phyloP scores from a whole-genome alignment of 2,113 vertebrate genomes.

The Cacatua alba region DNA sequence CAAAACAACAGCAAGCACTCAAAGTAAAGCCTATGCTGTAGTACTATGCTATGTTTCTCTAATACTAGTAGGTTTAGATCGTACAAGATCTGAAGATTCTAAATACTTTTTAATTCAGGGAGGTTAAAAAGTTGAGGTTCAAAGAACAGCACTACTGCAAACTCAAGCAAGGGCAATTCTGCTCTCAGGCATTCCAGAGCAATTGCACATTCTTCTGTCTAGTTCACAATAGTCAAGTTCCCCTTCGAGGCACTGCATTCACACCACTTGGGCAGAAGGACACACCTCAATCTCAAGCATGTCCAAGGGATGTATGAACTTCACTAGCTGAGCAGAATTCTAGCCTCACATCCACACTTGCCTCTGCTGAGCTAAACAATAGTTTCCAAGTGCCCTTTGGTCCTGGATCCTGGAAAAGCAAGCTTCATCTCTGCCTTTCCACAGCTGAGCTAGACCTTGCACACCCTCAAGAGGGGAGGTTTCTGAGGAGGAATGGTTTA shows the following conservation, averaged over 20 bases:
- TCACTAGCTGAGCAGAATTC: neutral
- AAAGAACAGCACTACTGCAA: neutral
- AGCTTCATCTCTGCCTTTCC: neutral
- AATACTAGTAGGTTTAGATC: neutral
- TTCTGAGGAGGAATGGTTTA: neutral
- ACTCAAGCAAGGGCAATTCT: neutral
- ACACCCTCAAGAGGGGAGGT: neutral
- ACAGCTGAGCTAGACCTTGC: neutral
- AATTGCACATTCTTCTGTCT: accelerated
- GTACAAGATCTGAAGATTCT: neutral
- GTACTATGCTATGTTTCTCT: too few relatives aligned
- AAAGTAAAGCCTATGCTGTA: neutral
- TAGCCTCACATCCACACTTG: neutral
- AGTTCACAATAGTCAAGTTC: neutral
- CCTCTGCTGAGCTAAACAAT: accelerated
- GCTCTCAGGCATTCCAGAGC: neutral
- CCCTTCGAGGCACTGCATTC: accelerated
- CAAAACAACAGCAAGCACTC: neutral
- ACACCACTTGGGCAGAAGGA: neutral
- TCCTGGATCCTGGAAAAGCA: neutral
- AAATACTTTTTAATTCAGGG: neutral
- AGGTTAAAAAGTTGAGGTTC: neutral
- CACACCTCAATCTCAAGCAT: neutral
- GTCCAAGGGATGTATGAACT: neutral
- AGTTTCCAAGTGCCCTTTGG: neutral